These are phyloP conservation scores for Myripristis murdjan DNA, from an alignment of 2,797 vertebrate genomes.

Conservation along the genomic window DNA sequence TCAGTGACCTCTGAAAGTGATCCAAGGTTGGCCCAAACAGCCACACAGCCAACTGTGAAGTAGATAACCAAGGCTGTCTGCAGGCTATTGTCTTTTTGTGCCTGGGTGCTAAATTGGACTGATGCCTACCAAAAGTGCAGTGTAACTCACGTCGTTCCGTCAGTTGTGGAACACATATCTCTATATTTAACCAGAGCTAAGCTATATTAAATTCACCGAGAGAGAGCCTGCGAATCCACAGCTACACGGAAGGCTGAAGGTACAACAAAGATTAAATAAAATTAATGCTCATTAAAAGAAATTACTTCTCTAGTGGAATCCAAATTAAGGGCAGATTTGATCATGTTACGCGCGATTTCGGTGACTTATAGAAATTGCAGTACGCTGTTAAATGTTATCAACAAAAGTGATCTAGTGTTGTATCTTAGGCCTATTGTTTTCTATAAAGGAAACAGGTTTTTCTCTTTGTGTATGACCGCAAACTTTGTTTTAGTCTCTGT, in stretches of 20 bases:
- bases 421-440: neutral
- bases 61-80: constrained; percentile 65
- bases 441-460: neutral
- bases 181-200: constrained; percentile 55
- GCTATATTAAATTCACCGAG: constrained; percentile 27
- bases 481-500: constrained; percentile 22
- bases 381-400: neutral
- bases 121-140: constrained; percentile 45
- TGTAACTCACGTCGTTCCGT: constrained; percentile 39
- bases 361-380: neutral
- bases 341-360: too few species aligned
- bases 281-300: too few species aligned
- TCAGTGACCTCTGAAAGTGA: constrained; percentile 68
- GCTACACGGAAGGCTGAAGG: neutral
- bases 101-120: constrained; percentile 46
- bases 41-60: constrained; percentile 89
- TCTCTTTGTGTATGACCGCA: neutral
- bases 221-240: too few species aligned
- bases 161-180: constrained; percentile 44
- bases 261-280: neutral
- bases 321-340: too few species aligned
- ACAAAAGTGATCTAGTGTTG: neutral
- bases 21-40: constrained; percentile 81
- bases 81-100: constrained; percentile 46
- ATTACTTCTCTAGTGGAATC: too few species aligned